A percentile compares a stretch with the other conserved stretches of the same genome.
Evolutionary conservation across 2,888 invertebrate species (phyloP).

Genomic region (Acanthococcus lagerstroemiae): DNA sequence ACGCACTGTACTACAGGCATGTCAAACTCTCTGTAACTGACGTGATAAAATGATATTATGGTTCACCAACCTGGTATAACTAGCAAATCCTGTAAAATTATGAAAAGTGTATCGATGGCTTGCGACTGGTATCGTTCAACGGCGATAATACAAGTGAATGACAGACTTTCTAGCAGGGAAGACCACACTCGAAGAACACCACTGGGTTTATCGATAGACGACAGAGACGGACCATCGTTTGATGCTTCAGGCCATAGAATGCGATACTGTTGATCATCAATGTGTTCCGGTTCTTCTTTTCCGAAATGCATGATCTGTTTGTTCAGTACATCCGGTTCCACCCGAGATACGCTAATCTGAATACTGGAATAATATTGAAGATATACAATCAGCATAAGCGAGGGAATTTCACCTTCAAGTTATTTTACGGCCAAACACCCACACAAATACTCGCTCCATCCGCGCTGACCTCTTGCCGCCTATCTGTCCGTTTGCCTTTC

Average conservation of each 20-base stretch:
- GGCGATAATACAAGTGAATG: conserved; percentile 56
- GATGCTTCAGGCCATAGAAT: neutral
- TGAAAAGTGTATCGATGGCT: conserved; percentile 77
- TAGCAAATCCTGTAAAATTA: conserved; percentile 64
- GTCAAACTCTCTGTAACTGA: no score
- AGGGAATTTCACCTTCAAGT: no score
- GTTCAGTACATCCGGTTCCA: conserved; percentile 15
- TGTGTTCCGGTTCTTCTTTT: neutral
- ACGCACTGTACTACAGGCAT: no score
- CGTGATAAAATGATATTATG: no score
- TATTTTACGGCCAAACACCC: no score
- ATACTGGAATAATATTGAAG: neutral
- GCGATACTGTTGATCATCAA: neutral
- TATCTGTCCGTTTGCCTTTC: no score
- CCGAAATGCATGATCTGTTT: conserved; percentile 12
- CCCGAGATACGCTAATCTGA: conserved; percentile 9
- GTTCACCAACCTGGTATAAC: conserved; percentile 64
- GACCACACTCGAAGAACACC: conserved; percentile 61
- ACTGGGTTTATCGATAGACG: conserved; percentile 59
- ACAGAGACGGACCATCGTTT: conserved; percentile 8
- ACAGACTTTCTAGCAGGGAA: conserved; percentile 45
- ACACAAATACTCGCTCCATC: no score
- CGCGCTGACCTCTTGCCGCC: no score
- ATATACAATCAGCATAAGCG: no score
- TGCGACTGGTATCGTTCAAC: conserved; percentile 68